These are phyloP conservation scores for Bellardia pandia DNA, from an alignment of 2,888 invertebrate species.

Conservation along the genomic window DNA sequence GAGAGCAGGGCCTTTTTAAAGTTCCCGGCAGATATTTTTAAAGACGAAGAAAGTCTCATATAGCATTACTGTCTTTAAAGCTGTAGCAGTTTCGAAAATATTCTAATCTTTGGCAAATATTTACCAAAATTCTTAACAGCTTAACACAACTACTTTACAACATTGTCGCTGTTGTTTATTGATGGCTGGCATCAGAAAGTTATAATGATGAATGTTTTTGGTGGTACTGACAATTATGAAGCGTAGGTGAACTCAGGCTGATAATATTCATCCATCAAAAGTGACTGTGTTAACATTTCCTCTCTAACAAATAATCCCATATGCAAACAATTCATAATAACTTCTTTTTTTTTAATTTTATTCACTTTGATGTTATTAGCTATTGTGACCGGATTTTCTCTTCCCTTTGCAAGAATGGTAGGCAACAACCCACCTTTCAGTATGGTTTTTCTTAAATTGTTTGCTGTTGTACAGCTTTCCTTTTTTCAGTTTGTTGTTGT, in stretches of 20 bases:
- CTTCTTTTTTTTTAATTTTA: not conserved
- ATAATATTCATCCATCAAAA: not conserved
- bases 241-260: not conserved
- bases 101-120: conserved; percentile 32
- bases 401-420: not conserved
- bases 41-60: too few relatives aligned
- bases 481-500: not conserved
- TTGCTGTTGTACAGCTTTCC: conserved; percentile 10
- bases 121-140: conserved; percentile 27
- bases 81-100: not conserved
- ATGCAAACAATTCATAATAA: conserved; percentile 15
- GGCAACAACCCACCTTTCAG: not conserved
- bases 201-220: conserved; percentile 2
- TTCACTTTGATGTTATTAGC: conserved; percentile 5
- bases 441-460: conserved; percentile 18
- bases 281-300: conserved; percentile 23
- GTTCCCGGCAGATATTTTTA: too few relatives aligned
- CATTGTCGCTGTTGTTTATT: not conserved
- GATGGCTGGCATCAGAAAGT: not conserved
- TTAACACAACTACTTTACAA: not conserved
- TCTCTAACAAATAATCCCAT: conserved; percentile 18
- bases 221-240: not conserved
- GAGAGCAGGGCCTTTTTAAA: too few relatives aligned
- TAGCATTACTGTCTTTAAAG: too few relatives aligned
- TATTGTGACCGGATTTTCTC: not conserved